Evolutionary conservation across 2,113 vertebrate genomes (phyloP).

Genomic region (Aptenodytes forsteri): DNA sequence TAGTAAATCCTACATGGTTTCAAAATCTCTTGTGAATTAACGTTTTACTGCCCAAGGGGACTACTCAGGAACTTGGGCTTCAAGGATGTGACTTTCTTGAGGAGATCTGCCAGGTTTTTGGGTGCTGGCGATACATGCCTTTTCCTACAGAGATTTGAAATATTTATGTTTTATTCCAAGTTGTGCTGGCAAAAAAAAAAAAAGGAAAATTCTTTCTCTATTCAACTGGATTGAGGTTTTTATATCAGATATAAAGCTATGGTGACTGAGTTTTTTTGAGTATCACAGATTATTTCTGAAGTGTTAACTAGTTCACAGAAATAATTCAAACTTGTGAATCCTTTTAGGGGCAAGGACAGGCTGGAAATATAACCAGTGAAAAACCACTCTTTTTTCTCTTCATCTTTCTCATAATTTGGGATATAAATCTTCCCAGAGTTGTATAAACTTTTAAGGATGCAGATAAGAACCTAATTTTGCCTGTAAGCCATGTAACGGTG

Average conservation of each 20-base stretch:
- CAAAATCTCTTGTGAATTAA: background rate
- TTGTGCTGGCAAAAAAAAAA: accelerated
- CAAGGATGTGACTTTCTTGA: background rate
- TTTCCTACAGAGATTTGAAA: background rate
- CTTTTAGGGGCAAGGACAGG: background rate
- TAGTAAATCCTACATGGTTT: background rate
- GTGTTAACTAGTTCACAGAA: background rate
- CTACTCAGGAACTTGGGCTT: background rate
- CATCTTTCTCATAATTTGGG: background rate
- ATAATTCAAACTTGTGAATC: background rate
- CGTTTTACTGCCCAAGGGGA: background rate
- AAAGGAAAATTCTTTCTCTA: background rate
- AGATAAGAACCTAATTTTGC: background rate
- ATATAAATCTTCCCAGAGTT: background rate
- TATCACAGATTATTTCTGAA: background rate
- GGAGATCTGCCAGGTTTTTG: background rate
- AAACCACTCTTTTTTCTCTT: background rate
- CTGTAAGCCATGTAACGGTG: background rate
- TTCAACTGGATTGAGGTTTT: background rate
- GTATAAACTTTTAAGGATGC: background rate
- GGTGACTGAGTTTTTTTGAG: background rate
- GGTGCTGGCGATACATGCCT: background rate
- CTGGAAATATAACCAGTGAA: background rate
- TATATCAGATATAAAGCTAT: background rate
- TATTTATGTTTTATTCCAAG: background rate